Base-by-base conservation (phyloP, 2,888 invertebrate species). In the Leucoptera coffeella region DNA sequence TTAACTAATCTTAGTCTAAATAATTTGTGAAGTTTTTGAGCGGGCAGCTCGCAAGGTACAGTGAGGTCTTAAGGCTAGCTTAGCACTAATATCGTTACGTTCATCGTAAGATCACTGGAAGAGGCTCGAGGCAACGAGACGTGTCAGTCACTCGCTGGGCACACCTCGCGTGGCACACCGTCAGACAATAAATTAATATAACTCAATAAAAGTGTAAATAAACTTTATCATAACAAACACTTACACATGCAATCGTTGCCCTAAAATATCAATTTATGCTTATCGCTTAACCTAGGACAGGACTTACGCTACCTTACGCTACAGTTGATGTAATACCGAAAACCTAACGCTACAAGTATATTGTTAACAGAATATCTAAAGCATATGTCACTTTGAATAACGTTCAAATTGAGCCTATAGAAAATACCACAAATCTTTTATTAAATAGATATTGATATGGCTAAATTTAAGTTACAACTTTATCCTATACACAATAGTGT, bases 381-480 rank as follows among this genome's bases (percentile, higher is more conserved):
- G 69, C 69, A 67, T 67, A 67, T 67, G 65, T 65, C 69, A 65
- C 64, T 67, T 69, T 67, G 64, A 67, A 65, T 67, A 69, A 67
- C 69, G 56, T 64, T 67, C 64, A 67, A 65, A 67, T 67, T 67
- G 67, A 67, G 69, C 69, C 67, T 69, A 67, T 67, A 69, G 65
- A 67, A 69, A 67, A 69, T 69, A 71, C 69, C 69, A 71, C 67
- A 64, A 65, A 67, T 71, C 67, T 69, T 65, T 67, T 59, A 61
- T 67, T 62, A 62, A 65, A 69, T 67, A 71, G 67, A 67, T 65
- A 71, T 67, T 72, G 72, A 72, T 72, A 72, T 72, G 72, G 72
- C 72, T 72, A 71, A 71, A 67, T 65, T 71, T 69, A 71, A 69
- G 67, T 72, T 69, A 64, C 55, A 62, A 60, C 61, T 64, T 64